phyloP scores from a whole-genome alignment of 2,888 invertebrate genomes.

The Bombyx huttoni region DNA sequence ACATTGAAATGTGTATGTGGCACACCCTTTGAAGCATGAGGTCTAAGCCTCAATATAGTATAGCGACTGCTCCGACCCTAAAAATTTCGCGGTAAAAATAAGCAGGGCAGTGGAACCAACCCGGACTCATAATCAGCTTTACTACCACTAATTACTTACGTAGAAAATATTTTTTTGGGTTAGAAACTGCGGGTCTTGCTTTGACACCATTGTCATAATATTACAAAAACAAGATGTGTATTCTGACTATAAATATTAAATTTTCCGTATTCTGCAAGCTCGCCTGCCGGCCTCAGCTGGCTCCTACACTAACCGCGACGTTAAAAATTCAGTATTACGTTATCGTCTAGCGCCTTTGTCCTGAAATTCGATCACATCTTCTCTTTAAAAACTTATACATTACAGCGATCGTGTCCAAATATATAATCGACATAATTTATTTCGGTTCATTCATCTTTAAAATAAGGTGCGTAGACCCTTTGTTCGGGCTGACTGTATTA shows the following conservation, averaged over 20 bases:
- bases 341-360: constrained; percentile 45
- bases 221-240: constrained; percentile 46
- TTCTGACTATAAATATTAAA: constrained; percentile 63
- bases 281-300: constrained; percentile 41
- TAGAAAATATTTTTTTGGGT: background rate
- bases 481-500: no score
- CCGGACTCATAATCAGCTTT: no score
- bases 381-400: constrained; percentile 2
- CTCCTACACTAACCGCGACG: constrained; percentile 44
- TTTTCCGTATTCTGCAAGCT: constrained; percentile 52
- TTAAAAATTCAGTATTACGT: constrained; percentile 59
- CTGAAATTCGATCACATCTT: constrained; percentile 23
- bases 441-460: background rate
- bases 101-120: no score
- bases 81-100: no score
- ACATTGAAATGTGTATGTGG: no score
- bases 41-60: no score
- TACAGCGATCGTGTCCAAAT: background rate
- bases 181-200: background rate
- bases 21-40: no score
- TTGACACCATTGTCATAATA: constrained; percentile 27
- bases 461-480: background rate
- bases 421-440: background rate
- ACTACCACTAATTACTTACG: background rate
- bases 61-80: no score